phyloP scores from a whole-genome alignment of 2,888 invertebrate genomes.

The Buathra laborator region DNA sequence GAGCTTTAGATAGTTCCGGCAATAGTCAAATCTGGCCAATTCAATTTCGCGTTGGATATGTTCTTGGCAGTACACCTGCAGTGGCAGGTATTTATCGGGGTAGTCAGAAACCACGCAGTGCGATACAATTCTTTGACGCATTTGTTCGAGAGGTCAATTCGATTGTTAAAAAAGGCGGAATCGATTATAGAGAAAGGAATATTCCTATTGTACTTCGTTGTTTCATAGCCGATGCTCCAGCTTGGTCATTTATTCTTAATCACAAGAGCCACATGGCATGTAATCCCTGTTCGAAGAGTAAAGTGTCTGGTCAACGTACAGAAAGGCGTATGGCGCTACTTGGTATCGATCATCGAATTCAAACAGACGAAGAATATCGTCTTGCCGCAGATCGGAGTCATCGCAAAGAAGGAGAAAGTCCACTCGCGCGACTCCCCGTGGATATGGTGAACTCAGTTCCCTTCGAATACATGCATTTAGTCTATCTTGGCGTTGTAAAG shows the following conservation, averaged over 20 bases:
- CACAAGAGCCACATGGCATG: slow-evolving; percentile 65
- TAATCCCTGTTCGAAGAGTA: slow-evolving; percentile 69
- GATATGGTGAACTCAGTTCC: slow-evolving; percentile 43
- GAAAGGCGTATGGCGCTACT: slow-evolving; percentile 43
- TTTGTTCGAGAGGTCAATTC: slow-evolving; percentile 42
- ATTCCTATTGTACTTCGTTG: background rate
- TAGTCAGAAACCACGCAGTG: slow-evolving; percentile 56
- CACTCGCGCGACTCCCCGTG: slow-evolving; percentile 11
- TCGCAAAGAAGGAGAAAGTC: slow-evolving; percentile 46
- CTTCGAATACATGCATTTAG: slow-evolving; percentile 62
- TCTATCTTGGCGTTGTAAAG: slow-evolving; percentile 56
- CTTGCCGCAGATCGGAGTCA: slow-evolving; percentile 59
- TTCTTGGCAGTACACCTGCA: slow-evolving; percentile 40
- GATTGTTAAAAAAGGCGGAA: slow-evolving; percentile 36
- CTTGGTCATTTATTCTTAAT: slow-evolving; percentile 63
- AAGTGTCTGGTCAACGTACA: slow-evolving; percentile 54
- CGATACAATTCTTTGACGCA: slow-evolving; percentile 43
- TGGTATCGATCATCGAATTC: slow-evolving; percentile 51
- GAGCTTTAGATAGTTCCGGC: background rate
- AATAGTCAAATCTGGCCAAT: slow-evolving; percentile 61
- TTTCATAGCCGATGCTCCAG: slow-evolving; percentile 71
- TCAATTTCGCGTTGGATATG: slow-evolving; percentile 39
- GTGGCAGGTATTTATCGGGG: slow-evolving; percentile 63
- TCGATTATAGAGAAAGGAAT: background rate
- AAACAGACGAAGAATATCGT: slow-evolving; percentile 67